Evolutionary conservation across 2,113 vertebrate genomes (phyloP), one percentile per base, ranked within the genome.

Genomic region (Cnemophilus loriae): DNA sequence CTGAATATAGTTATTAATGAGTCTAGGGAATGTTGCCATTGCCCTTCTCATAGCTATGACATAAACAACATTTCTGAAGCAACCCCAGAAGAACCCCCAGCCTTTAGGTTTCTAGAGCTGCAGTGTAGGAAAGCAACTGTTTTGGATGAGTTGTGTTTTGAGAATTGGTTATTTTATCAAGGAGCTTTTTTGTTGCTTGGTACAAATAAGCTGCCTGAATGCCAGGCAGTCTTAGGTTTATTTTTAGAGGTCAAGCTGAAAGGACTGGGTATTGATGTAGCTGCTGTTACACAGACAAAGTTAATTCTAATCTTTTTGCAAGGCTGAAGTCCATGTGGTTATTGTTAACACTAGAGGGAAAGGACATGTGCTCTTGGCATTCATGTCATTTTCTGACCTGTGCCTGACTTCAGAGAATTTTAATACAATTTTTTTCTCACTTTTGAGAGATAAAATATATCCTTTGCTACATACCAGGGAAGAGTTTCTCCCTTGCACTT

Each of bases 11-110:
- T 28, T 57, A 27, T 47, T 47, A 44, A n/a, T 16, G 13, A 52
- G 4, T 24, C 7, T 47, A 61, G 23, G 16, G 6, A 57, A 59
- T 19, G 3, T 50, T 84, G 23, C 33, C 16, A 7, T 26, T 69
- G 3, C 4, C 6, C 2, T 49, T 5, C n/a, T 42, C 1, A 1
- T 23, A 74, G 13, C 7, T 65, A 9, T 63, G 20, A 52, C 33
- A 73, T 28, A 73, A 76, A 28, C 2, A 50, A 6, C 10, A 4
- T 60, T 50, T 73, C 39, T 73, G 49, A 81, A 64, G 37, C 20
- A 77, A 17, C 6, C 5, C 27, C 14, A 55, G n/a, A 49, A 49
- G 21, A 42, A 78, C 37, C 3, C 3, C 2, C 13, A 75, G 9
- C 6, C 23, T 74, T 70, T n/a, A 14, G 18, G 5, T n/a, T 65